Conservation (phyloP, 2,113 vertebrate species). For the Ifrita kowaldi region DNA sequence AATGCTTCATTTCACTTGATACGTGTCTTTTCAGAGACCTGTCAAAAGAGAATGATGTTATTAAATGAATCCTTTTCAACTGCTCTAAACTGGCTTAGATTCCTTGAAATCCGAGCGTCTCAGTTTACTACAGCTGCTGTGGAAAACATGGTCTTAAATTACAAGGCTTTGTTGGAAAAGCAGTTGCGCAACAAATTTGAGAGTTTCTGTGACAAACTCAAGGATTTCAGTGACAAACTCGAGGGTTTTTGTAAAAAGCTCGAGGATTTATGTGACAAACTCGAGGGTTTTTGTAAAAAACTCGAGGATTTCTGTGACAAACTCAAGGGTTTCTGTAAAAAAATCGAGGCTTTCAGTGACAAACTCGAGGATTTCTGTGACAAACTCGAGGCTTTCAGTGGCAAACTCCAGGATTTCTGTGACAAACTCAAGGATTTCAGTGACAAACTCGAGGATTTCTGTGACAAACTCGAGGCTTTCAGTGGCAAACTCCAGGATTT, state of each 20-base stretch:
- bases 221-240: not conserved
- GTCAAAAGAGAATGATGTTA: not conserved
- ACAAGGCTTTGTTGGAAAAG: fast-evolving
- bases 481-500: not conserved
- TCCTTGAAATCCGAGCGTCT: not conserved
- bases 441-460: fast-evolving
- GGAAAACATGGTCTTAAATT: fast-evolving
- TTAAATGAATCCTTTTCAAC: not conserved
- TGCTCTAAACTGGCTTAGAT: fast-evolving
- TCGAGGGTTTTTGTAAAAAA: not conserved
- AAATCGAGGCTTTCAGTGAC: not conserved
- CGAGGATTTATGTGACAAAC: not conserved
- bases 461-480: not conserved
- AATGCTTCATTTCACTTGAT: not conserved
- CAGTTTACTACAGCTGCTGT: fast-evolving
- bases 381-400: not conserved
- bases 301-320: not conserved
- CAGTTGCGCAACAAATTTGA: fast-evolving
- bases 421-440: fast-evolving
- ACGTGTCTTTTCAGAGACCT: not conserved
- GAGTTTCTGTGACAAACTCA: not conserved
- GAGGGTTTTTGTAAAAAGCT: not conserved
- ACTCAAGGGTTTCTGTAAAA: fast-evolving
- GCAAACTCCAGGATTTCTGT: not conserved
- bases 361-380: not conserved